Evolutionary conservation across 2,888 invertebrate species (phyloP).

Genomic region (Melanostoma mellinum): DNA sequence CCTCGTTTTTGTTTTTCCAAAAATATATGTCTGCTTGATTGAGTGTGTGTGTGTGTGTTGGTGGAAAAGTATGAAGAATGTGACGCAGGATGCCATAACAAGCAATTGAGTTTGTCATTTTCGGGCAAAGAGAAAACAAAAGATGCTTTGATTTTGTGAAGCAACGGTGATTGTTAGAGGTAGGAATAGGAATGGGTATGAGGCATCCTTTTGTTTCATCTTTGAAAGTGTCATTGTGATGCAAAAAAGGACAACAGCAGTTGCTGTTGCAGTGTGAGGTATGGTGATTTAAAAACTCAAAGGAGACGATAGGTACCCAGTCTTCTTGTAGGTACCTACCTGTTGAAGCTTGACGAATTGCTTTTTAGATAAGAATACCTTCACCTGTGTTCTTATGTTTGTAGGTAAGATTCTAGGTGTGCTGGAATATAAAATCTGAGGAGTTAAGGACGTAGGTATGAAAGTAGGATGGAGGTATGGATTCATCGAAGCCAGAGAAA

Average conservation of each 20-base stretch:
- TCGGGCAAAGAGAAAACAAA: constrained; percentile 50
- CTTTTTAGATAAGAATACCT: too few species aligned
- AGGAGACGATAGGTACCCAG: too few species aligned
- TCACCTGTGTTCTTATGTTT: too few species aligned
- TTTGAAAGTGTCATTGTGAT: constrained; percentile 28
- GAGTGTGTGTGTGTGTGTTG: constrained; percentile 25
- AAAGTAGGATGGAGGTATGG: too few species aligned
- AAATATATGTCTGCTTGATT: not conserved
- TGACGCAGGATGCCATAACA: constrained; percentile 75
- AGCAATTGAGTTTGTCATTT: constrained; percentile 73
- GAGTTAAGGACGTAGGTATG: too few species aligned
- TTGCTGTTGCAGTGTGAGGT: too few species aligned
- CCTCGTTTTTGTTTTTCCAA: constrained; percentile 28
- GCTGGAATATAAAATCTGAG: too few species aligned
- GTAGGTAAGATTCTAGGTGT: too few species aligned
- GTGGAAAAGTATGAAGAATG: constrained; percentile 72
- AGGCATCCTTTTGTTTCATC: constrained; percentile 36
- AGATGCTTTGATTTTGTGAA: constrained; percentile 17
- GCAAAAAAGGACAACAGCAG: too few species aligned
- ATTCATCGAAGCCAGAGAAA: too few species aligned
- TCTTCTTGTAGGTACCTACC: constrained; percentile 8
- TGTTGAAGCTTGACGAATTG: constrained; percentile 16
- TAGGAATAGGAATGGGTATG: too few species aligned
- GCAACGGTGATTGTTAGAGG: not conserved
- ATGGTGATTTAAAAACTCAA: too few species aligned